Base-by-base conservation (phyloP, 2,888 invertebrate genomes). In the Cephus pygmeus region DNA sequence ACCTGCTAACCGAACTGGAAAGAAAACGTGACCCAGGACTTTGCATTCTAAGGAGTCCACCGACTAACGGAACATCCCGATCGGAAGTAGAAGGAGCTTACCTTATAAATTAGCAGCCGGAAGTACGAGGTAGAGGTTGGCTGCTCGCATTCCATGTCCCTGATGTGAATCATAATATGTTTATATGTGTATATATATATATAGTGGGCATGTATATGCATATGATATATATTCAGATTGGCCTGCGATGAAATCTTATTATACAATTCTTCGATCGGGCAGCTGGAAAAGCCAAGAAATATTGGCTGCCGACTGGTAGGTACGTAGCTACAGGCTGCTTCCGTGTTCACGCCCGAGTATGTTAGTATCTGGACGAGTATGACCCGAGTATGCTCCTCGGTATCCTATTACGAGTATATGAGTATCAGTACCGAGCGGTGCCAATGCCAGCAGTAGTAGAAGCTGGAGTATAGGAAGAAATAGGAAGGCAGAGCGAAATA, bases 291-390 rank as follows among this genome's bases (percentile, higher is more conserved):
- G 56, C 56, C 23, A 56, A 23, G 56, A 56, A 56, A 56, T 23
- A 56, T 56, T 56, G 56, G 56, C 56, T 56, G 56, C 56, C 56
- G 56, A 56, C 23, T 56, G 56, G 56, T 56, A 56, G 56, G 56
- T 56, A 80, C 80, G 80, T 80, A 77, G 80, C 77, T 82, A 80
- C 80, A 80, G 79, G 80, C 77, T 81, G 83, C 85, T 86, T 86
- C 85, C 86, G 86, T 82, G 83, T 86, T 85, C 83, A 85, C 84
- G 84, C 83, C 82, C 84, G 84, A 83, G 84, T 83, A 84, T 81
- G 80, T 83, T 83, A 85, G 80, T 80, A 77, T 73, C 79, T 77
- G 80, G 73, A 56, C 56, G 23, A 56, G 56, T 56, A 56, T 56
- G 56, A 23, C 56, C 56, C 23, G 23, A 56, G 56, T 56, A 56